Conservation (phyloP, 2,888 invertebrate genomes). For the Platycnemis pennipes region DNA sequence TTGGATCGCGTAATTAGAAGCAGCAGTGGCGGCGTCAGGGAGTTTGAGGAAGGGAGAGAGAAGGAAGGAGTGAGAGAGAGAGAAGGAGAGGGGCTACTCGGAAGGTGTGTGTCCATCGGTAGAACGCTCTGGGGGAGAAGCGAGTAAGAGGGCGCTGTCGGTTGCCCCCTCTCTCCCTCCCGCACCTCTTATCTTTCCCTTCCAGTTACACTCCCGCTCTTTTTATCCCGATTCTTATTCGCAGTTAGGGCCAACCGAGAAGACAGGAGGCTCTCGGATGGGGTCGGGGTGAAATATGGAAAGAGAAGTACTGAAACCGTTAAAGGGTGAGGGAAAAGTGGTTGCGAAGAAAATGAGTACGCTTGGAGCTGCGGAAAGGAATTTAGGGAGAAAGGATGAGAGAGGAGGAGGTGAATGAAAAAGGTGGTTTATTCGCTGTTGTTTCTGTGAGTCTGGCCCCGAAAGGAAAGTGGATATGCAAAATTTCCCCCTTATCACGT, state of each 20-base stretch:
- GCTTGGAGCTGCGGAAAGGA: neutral
- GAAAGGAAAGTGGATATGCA: slow-evolving; percentile 11
- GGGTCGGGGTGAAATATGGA: neutral
- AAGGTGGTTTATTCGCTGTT: neutral
- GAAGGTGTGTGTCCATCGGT: neutral
- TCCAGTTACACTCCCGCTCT: neutral
- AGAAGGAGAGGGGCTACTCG: neutral
- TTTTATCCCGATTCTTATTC: slow-evolving; percentile 43
- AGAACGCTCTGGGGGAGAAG: neutral
- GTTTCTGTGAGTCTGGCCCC: neutral
- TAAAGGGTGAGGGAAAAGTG: neutral
- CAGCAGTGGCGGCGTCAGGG: slow-evolving; percentile 42
- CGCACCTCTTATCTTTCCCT: neutral
- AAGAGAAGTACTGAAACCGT: neutral
- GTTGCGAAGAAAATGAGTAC: neutral
- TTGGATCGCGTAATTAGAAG: slow-evolving; percentile 59
- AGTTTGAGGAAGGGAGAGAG: neutral
- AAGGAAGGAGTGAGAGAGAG: neutral
- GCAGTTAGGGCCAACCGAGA: slow-evolving; percentile 19
- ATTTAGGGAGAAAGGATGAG: neutral
- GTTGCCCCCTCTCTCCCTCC: neutral
- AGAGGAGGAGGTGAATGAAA: neutral
- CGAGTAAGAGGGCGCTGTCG: neutral
- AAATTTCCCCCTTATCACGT: neutral
- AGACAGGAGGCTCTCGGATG: neutral